These are phyloP conservation scores for Apistogramma diplotaenia DNA, from an alignment of 2,113 vertebrate genomes.

Conservation along the genomic window DNA sequence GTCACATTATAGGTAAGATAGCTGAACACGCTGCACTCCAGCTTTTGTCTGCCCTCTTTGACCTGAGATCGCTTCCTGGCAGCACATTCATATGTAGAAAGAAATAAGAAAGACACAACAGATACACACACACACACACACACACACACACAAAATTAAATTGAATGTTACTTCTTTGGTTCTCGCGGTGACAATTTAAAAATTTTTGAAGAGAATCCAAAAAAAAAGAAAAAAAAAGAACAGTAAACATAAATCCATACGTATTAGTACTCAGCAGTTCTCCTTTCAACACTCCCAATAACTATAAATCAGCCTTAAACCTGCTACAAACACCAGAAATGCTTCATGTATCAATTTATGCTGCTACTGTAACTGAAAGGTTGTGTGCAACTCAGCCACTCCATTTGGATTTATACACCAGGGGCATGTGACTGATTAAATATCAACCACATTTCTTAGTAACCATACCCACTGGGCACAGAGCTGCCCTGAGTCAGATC, in stretches of 20 bases:
- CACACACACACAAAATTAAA: no score
- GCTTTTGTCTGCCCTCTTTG: slow-evolving; percentile 1
- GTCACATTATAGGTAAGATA: slow-evolving; percentile 24
- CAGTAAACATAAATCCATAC: not conserved
- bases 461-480: not conserved
- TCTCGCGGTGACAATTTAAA: no score
- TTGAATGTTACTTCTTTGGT: no score
- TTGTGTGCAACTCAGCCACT: not conserved
- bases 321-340: not conserved
- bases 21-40: slow-evolving; percentile 1
- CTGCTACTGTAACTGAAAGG: not conserved
- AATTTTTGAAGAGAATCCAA: accelerated
- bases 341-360: not conserved
- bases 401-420: slow-evolving; percentile 3
- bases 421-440: slow-evolving; percentile 7
- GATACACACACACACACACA: not conserved
- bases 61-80: slow-evolving; percentile 33
- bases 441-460: slow-evolving; percentile 22
- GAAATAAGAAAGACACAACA: not conserved
- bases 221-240: not conserved
- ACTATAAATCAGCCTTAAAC: not conserved
- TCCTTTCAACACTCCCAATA: not conserved
- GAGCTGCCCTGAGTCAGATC: slow-evolving; percentile 17
- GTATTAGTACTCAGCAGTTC: not conserved
- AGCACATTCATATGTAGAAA: not conserved